A percentile compares a stretch with the other conserved stretches of the same genome.
These are phyloP conservation scores for Labeo rohita DNA, from an alignment of 2,113 vertebrate species.

Conservation along the genomic window DNA sequence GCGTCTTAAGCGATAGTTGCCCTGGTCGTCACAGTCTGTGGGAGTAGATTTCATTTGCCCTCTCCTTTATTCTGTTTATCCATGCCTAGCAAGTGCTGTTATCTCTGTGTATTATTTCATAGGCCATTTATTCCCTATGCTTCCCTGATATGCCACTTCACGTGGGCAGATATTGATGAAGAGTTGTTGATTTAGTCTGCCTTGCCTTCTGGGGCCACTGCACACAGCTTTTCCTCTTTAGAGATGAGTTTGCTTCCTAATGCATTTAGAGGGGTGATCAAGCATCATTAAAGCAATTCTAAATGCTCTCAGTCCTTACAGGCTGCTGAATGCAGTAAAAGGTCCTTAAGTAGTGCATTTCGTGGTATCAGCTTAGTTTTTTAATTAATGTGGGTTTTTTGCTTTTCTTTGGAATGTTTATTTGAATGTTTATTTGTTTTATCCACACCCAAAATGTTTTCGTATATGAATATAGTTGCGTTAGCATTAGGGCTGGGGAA, in stretches of 20 bases:
- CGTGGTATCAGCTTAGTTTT: background rate
- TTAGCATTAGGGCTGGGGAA: background rate
- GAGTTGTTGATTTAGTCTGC: slow-evolving; percentile 14
- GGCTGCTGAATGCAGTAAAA: background rate
- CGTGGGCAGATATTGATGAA: slow-evolving; percentile 13
- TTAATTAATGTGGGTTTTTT: background rate
- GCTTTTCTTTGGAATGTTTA: background rate
- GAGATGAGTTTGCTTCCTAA: slow-evolving; percentile 20
- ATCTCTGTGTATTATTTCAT: slow-evolving; percentile 18
- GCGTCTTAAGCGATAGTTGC: background rate
- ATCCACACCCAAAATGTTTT: background rate
- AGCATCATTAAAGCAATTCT: slow-evolving; percentile 18
- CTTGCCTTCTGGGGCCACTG: background rate
- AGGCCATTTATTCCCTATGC: background rate
- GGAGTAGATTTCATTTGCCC: background rate
- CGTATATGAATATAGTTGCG: too few species aligned
- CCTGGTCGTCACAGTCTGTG: background rate
- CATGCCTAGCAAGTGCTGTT: background rate
- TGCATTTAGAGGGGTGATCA: slow-evolving; percentile 20
- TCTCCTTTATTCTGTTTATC: slow-evolving; percentile 12
- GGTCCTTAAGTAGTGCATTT: background rate
- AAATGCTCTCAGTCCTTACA: background rate
- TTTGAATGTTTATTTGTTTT: background rate
- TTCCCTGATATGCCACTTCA: slow-evolving; percentile 8
- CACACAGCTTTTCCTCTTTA: background rate